phyloP scores from a whole-genome alignment of 2,113 vertebrate species.

The Camelus dromedarius region DNA sequence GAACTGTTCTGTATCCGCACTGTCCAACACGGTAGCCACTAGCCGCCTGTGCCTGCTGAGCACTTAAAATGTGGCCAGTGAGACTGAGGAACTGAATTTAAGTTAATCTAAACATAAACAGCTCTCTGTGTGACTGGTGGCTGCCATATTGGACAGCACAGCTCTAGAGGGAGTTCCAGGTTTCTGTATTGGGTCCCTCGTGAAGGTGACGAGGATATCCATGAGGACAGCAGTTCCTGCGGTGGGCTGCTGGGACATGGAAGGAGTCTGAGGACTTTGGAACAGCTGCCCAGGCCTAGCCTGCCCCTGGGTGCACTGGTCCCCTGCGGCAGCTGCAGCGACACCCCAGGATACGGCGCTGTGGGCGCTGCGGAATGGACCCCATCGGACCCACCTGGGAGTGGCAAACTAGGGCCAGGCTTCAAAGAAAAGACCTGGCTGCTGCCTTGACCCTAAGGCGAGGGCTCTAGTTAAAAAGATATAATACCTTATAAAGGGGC shows the following conservation, averaged over 20 bases:
- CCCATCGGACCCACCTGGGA: neutral
- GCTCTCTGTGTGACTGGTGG: neutral
- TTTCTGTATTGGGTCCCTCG: neutral
- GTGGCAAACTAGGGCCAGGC: neutral
- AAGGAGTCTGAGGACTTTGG: neutral
- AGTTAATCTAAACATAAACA: neutral
- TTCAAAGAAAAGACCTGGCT: neutral
- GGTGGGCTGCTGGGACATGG: neutral
- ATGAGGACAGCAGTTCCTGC: neutral
- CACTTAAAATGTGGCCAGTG: neutral
- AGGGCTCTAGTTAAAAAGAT: neutral
- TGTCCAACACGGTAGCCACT: neutral
- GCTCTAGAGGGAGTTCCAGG: neutral
- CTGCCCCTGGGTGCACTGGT: neutral
- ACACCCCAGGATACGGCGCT: neutral
- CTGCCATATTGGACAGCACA: neutral
- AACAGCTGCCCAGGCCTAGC: neutral
- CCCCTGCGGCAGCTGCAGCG: rapidly evolving
- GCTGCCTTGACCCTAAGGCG: neutral
- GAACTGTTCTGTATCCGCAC: neutral
- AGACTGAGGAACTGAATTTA: neutral
- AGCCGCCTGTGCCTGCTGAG: neutral
- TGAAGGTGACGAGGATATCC: neutral
- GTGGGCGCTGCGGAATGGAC: neutral
- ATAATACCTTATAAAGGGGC: neutral